Conservation (phyloP, 1,140 invertebrate genomes). For the Caenorhabditis remanei region DNA sequence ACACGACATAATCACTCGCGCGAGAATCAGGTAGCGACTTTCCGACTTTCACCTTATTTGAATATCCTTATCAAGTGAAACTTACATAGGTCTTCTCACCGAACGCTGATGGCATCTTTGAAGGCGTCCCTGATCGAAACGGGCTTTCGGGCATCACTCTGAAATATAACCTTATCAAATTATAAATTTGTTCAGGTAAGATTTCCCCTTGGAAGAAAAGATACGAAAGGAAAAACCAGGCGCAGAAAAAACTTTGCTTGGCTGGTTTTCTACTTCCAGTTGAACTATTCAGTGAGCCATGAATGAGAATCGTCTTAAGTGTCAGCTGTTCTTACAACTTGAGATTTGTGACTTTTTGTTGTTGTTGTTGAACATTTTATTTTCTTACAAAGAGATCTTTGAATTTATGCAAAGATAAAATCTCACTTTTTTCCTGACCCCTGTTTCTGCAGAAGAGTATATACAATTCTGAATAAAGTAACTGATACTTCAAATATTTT, state of each 20-base stretch:
- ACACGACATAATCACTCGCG: conserved; percentile 13
- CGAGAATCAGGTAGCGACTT: conserved; percentile 1
- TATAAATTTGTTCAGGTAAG: background rate
- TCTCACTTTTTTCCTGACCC: background rate
- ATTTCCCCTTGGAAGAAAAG: background rate
- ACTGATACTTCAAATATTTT: background rate
- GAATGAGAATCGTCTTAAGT: background rate
- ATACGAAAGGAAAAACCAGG: background rate
- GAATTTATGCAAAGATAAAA: too few species aligned
- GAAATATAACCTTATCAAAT: conserved; percentile 10
- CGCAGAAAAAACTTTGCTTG: background rate
- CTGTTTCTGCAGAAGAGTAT: background rate
- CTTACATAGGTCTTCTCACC: conserved; percentile 61
- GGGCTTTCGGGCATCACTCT: conserved; percentile 44
- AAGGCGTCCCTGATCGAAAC: conserved; percentile 42
- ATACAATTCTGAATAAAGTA: background rate
- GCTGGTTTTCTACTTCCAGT: background rate
- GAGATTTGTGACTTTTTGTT: too few species aligned
- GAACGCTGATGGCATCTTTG: conserved; percentile 54
- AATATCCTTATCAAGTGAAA: conserved; percentile 49
- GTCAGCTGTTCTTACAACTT: background rate
- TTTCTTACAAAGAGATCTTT: too few species aligned
- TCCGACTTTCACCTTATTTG: background rate
- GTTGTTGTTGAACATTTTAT: too few species aligned
- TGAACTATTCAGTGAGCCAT: background rate